Percentiles rank a stretch among this genome's conserved stretches.
These are phyloP conservation scores for Progne subis DNA, from an alignment of 2,113 vertebrate species.

Conservation along the genomic window DNA sequence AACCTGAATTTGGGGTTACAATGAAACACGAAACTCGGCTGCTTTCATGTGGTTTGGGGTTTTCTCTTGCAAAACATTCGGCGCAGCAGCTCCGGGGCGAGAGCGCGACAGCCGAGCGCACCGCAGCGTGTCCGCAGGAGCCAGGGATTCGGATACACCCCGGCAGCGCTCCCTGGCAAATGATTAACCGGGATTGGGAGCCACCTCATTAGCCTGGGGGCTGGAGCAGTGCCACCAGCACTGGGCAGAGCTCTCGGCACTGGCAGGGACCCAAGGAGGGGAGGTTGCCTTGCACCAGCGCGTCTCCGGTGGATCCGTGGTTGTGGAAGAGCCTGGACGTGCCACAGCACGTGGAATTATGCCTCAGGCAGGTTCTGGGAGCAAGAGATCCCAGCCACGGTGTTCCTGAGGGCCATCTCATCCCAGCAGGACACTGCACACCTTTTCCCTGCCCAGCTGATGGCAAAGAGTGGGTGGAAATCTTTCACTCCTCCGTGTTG, in stretches of 20 bases:
- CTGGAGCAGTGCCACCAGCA: background rate
- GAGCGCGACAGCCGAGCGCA: background rate
- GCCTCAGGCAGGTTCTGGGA: background rate
- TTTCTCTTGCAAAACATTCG: slow-evolving; percentile 46
- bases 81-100: background rate
- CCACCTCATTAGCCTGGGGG: background rate
- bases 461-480: background rate
- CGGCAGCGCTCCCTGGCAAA: background rate
- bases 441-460: background rate
- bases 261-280: background rate
- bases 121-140: background rate
- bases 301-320: accelerated
- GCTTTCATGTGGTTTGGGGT: slow-evolving; percentile 70
- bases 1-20: slow-evolving; percentile 43
- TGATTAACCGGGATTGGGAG: background rate
- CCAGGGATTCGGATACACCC: background rate
- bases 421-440: background rate
- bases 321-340: background rate
- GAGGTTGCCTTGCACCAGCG: background rate
- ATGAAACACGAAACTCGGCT: background rate
- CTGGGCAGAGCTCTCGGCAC: background rate
- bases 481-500: accelerated
- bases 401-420: background rate
- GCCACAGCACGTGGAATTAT: accelerated
- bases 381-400: background rate